Conservation (phyloP, 2,888 invertebrate genomes). For the Pyrocoelia pectoralis region DNA sequence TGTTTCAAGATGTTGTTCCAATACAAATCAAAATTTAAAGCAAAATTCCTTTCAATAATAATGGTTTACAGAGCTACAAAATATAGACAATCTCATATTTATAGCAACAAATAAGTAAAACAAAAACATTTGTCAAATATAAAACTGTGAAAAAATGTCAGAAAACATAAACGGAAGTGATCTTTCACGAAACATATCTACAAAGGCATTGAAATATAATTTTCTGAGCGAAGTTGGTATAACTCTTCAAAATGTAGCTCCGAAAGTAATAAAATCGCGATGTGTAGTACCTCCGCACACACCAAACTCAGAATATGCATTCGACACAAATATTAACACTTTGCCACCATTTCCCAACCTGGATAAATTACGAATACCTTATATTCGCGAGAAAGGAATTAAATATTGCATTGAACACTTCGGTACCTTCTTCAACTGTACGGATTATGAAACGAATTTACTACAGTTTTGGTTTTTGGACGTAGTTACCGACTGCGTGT, state of each 20-base stretch:
- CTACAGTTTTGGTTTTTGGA: constrained; percentile 59
- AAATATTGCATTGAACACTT: constrained; percentile 49
- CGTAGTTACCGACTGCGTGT: constrained; percentile 56
- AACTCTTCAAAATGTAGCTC: background rate
- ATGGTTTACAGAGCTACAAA: no score
- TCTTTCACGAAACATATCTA: no score
- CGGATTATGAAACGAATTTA: constrained; percentile 49
- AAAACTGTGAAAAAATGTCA: no score
- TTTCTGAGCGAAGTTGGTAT: constrained; percentile 18
- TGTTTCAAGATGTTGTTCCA: no score
- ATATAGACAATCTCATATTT: no score
- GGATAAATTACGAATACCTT: constrained; percentile 46
- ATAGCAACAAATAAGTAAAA: no score
- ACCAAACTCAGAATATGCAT: constrained; percentile 42
- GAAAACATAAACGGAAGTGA: no score
- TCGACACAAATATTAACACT: constrained; percentile 16
- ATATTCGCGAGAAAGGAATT: constrained; percentile 52
- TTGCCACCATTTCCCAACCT: constrained; percentile 44
- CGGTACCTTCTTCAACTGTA: constrained; percentile 49
- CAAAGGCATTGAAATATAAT: background rate
- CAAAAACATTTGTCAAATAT: no score
- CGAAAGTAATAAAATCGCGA: background rate
- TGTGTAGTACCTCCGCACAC: constrained; percentile 46
- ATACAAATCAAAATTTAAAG: no score
- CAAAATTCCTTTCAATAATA: no score